Evolutionary conservation across 2,888 invertebrate genomes (phyloP), one percentile per base, ranked within the genome.

Genomic region (Harpalus rufipes): DNA sequence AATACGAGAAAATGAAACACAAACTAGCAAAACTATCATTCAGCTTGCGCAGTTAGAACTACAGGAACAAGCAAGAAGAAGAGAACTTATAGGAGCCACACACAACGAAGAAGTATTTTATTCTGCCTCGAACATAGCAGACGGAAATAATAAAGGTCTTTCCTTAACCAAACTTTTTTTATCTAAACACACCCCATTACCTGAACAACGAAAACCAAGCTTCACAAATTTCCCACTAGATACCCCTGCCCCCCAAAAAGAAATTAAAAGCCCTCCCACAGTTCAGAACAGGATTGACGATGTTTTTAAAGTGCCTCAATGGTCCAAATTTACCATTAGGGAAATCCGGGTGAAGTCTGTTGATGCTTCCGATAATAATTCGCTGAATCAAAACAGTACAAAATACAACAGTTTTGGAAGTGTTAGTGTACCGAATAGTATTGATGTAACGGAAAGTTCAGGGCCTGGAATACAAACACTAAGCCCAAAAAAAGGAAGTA

Each of bases 11-110:
- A 91, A 89, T 18, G 92, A 89, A 86, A 93, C 93, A 7, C 93
- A 93, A 89, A 93, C 93, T 0, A 93, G 93, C 87, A 93, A 92
- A 90, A 93, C 93, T 1, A 92, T 93, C 68, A 89, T 93, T 58
- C 91, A 93, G 87, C 87, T 93, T 80, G 92, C 92, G 6, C 90
- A 91, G 82, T 65, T 88, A 56, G 89, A 84, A 44, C 8, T 84
- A 25, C 56, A 63, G 21, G 12, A 25, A 8, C 21, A 63, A 10
- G 18, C 25, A 1, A 18, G 8, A 21, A 63, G 12, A 63, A 63
- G 21, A 63, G 8, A 25, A 63, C 44, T 39, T 5, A 12, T 39
- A 72, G 63, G 18, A 21, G 10, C 12, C 10, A 51, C 8, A 10
- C 44, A 8, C 12, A 41, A 44, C 8, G 44, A 74, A 5, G 14